Evolutionary conservation across 2,113 vertebrate genomes (phyloP).

Genomic region (Hyla sarda): DNA sequence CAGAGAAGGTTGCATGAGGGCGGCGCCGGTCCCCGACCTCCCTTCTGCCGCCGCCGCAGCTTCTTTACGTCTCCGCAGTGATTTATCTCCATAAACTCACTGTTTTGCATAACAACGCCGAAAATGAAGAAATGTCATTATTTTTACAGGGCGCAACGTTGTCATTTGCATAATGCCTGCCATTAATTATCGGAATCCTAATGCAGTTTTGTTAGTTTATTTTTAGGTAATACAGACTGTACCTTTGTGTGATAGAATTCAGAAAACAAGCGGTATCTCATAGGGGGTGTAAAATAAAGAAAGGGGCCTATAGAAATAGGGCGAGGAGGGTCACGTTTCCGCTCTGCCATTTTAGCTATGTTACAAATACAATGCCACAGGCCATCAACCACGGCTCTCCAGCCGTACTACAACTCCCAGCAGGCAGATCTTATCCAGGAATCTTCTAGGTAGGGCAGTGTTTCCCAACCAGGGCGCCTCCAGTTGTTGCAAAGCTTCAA

Average conservation of each 20-base stretch:
- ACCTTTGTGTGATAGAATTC: slow-evolving; percentile 84
- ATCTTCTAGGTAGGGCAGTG: too few species aligned
- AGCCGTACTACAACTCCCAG: too few species aligned
- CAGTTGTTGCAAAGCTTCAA: too few species aligned
- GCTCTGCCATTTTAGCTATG: too few species aligned
- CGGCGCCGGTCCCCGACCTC: neutral
- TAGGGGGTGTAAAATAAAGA: slow-evolving; percentile 73
- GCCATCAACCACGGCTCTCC: neutral
- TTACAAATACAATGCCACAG: too few species aligned
- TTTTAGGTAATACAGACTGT: slow-evolving; percentile 85
- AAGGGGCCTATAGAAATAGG: slow-evolving; percentile 61
- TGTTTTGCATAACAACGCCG: slow-evolving; percentile 85
- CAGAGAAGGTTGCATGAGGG: neutral
- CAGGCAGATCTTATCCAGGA: too few species aligned
- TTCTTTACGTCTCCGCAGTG: slow-evolving; percentile 80
- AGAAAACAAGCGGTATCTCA: slow-evolving; percentile 79
- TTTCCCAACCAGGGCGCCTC: too few species aligned
- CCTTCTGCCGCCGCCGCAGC: slow-evolving; percentile 78
- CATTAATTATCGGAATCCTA: slow-evolving; percentile 87
- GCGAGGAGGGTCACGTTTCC: neutral
- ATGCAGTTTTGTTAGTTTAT: slow-evolving; percentile 87
- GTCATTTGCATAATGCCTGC: slow-evolving; percentile 88
- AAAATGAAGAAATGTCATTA: slow-evolving; percentile 89
- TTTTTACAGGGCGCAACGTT: slow-evolving; percentile 84
- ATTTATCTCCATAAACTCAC: slow-evolving; percentile 84